phyloP scores from a whole-genome alignment of 2,888 invertebrate species.

The Muscina levida region DNA sequence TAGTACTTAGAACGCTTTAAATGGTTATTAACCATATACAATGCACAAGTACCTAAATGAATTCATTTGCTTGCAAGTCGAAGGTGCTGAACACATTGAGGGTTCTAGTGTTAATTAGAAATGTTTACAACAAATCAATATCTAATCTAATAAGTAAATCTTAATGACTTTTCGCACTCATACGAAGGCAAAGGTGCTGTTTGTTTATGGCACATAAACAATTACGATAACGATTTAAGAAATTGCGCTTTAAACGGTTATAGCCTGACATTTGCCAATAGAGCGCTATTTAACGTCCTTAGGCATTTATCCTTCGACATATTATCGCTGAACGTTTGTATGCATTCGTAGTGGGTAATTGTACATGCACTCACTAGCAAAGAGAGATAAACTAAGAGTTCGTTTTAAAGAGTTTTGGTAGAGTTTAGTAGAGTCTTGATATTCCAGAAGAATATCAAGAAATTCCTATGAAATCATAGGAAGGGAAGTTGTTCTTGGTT shows the following conservation, averaged over 20 bases:
- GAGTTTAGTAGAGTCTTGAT: no score
- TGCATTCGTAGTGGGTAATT: no score
- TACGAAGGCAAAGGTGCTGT: background rate
- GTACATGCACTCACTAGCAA: no score
- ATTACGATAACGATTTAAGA: slow-evolving; percentile 43
- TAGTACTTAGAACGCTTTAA: slow-evolving; percentile 22
- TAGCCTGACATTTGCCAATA: no score
- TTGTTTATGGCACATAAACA: slow-evolving; percentile 63
- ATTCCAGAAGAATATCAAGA: no score
- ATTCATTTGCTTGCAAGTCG: slow-evolving; percentile 6
- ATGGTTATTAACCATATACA: slow-evolving; percentile 30
- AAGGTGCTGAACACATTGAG: slow-evolving; percentile 25
- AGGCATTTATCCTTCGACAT: no score
- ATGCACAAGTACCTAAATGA: slow-evolving; percentile 9
- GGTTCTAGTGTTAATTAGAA: slow-evolving; percentile 58
- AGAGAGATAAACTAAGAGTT: no score
- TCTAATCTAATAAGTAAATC: slow-evolving; percentile 55
- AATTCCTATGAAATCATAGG: no score
- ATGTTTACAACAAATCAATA: slow-evolving; percentile 61
- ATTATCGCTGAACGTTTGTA: no score
- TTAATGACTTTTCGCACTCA: slow-evolving; percentile 43
- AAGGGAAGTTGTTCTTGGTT: no score
- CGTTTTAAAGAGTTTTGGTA: no score
- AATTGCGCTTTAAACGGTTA: background rate
- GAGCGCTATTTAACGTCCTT: no score